phyloP scores from a whole-genome alignment of 2,113 vertebrate species.

The Tragelaphus imberbis region DNA sequence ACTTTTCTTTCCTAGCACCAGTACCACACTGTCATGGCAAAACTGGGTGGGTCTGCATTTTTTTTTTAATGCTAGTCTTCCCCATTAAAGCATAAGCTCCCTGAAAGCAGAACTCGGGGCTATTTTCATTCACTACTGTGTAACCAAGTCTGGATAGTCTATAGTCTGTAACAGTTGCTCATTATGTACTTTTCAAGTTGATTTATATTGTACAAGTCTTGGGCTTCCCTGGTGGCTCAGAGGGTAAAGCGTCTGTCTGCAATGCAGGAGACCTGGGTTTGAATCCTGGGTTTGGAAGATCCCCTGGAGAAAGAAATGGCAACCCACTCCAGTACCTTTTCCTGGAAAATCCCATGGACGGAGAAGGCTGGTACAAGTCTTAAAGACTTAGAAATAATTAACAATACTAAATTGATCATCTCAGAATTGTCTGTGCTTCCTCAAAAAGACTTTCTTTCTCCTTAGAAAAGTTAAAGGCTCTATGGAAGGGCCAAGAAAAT shows the following conservation, averaged over 20 bases:
- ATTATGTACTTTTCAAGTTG: neutral
- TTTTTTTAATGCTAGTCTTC: neutral
- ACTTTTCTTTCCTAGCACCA: neutral
- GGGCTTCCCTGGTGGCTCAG: too few species aligned
- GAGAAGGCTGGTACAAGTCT: neutral
- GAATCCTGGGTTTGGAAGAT: too few species aligned
- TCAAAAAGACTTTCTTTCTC: neutral
- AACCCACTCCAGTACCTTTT: too few species aligned
- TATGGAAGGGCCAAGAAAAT: neutral
- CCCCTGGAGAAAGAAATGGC: too few species aligned
- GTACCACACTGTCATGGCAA: neutral
- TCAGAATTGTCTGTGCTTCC: neutral
- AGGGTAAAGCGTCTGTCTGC: too few species aligned
- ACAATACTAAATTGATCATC: neutral
- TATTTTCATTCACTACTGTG: neutral
- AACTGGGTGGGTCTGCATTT: neutral
- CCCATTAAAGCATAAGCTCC: neutral
- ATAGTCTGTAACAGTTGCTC: neutral
- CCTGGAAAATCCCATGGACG: too few species aligned
- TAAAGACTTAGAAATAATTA: neutral
- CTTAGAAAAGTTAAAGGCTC: neutral
- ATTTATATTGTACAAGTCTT: neutral
- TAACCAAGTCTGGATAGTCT: neutral
- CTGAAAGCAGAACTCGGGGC: neutral
- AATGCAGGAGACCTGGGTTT: too few species aligned